A percentile compares a stretch with the other conserved stretches of the same genome.
These are phyloP conservation scores for Cydia amplana DNA, from an alignment of 1,140 invertebrate species.

Conservation along the genomic window DNA sequence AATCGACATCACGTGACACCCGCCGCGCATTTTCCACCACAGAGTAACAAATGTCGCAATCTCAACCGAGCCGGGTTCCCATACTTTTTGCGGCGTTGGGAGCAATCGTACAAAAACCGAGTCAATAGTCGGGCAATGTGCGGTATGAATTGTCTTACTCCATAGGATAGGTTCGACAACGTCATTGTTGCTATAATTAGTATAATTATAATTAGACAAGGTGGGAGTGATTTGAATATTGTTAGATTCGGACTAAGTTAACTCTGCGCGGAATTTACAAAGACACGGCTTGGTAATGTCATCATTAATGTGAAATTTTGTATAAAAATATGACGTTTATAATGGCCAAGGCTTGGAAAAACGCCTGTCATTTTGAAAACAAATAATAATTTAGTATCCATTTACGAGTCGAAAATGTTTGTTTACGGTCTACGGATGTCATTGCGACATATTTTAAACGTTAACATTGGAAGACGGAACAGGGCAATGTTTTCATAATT, in stretches of 20 bases:
- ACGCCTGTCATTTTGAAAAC: too few species aligned
- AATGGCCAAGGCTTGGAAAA: too few species aligned
- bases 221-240: background rate
- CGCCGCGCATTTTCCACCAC: background rate
- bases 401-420: too few species aligned
- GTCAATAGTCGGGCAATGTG: constrained; percentile 20
- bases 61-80: background rate
- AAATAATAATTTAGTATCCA: too few species aligned
- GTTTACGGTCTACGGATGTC: too few species aligned
- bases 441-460: too few species aligned
- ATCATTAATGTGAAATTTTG: too few species aligned
- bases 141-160: constrained; percentile 16
- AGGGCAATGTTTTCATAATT: too few species aligned
- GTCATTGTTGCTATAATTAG: constrained; percentile 17
- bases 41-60: constrained; percentile 1
- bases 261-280: too few species aligned
- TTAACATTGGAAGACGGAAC: too few species aligned
- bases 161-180: constrained; percentile 17
- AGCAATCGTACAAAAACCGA: constrained; percentile 12
- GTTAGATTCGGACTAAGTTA: background rate
- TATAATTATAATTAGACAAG: constrained; percentile 1
- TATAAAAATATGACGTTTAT: too few species aligned
- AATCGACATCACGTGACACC: background rate
- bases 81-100: constrained; percentile 18
- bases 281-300: too few species aligned